phyloP scores from a whole-genome alignment of 2,113 vertebrate genomes.

The Brienomyrus longianalis region DNA sequence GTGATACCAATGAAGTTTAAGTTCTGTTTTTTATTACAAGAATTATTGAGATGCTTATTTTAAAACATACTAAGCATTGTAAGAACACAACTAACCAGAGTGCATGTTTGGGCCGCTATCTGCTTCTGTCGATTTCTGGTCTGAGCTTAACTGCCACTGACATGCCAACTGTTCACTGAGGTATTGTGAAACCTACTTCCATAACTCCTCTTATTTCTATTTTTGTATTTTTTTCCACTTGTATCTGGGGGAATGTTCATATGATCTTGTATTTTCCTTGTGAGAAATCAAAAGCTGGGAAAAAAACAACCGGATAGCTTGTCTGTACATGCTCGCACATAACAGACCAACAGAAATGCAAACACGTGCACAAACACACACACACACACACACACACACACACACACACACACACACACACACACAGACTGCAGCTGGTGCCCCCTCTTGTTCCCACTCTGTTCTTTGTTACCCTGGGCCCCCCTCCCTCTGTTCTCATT shows the following conservation, averaged over 20 bases:
- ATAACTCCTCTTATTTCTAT: conserved; percentile 29
- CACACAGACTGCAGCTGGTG: conserved; percentile 27
- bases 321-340: background rate
- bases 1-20: background rate
- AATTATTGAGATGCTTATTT: background rate
- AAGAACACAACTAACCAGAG: background rate
- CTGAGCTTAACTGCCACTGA: background rate
- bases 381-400: background rate
- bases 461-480: background rate
- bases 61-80: conserved; percentile 21
- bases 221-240: conserved; percentile 24
- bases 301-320: background rate
- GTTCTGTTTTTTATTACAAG: background rate
- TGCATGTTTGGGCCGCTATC: background rate
- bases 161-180: background rate
- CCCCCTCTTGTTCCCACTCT: conserved; percentile 15
- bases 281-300: background rate
- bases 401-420: conserved; percentile 1
- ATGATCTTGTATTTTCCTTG: background rate
- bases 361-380: background rate
- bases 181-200: background rate
- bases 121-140: conserved; percentile 1
- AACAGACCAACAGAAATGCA: conserved; percentile 4
- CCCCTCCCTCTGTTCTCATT: conserved; percentile 5
- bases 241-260: conserved; percentile 5